These are phyloP conservation scores for Alentia gelatinosa DNA, from an alignment of 2,888 invertebrate species.

Conservation along the genomic window DNA sequence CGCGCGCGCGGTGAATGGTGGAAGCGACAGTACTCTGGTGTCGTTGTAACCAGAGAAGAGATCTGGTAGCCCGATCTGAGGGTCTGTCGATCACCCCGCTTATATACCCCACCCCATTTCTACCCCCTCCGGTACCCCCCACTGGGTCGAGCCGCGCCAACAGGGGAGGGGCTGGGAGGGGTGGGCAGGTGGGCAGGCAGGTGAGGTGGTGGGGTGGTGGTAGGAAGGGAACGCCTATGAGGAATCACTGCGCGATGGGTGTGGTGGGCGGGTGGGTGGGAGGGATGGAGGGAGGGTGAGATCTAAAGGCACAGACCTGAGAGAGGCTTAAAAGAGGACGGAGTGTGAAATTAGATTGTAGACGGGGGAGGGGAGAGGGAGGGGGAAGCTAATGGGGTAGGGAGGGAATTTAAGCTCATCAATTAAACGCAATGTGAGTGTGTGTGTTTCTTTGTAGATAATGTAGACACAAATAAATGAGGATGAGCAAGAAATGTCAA, in stretches of 20 bases:
- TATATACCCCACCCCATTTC: background rate
- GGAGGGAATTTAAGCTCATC: too few species aligned
- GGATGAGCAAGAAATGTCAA: too few species aligned
- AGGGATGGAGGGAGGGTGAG: constrained; percentile 12
- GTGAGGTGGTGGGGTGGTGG: background rate
- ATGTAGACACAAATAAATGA: too few species aligned
- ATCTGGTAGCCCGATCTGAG: background rate
- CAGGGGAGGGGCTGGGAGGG: background rate
- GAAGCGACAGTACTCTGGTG: too few species aligned
- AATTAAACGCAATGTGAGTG: too few species aligned
- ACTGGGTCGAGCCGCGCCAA: too few species aligned
- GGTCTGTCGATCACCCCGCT: background rate
- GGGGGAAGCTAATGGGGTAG: constrained; percentile 52
- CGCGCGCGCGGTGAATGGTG: too few species aligned
- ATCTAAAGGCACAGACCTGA: background rate
- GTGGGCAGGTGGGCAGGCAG: background rate
- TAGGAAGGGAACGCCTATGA: background rate
- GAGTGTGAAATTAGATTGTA: too few species aligned
- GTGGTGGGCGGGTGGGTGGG: constrained; percentile 12
- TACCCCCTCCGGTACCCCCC: too few species aligned
- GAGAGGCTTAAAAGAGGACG: constrained; percentile 2
- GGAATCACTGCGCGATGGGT: background rate
- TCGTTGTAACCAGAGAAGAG: background rate
- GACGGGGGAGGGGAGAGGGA: constrained; percentile 10
- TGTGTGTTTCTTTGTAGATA: too few species aligned